Evolutionary conservation across 2,888 invertebrate genomes (phyloP).

Genomic region (Chelonus formosanus): DNA sequence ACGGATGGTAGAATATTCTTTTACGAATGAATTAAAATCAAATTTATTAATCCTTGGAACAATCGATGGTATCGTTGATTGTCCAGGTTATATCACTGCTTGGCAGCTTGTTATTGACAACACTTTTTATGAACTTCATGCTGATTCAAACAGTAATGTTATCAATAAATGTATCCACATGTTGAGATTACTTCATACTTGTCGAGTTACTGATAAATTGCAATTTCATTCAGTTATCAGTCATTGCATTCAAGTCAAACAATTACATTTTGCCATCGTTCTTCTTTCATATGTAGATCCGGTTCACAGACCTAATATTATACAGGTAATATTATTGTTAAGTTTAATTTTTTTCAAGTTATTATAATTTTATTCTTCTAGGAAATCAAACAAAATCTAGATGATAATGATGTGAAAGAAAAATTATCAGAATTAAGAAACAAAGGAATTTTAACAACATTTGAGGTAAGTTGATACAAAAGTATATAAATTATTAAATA

Average conservation of each 20-base stretch:
- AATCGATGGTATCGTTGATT: slow-evolving; percentile 45
- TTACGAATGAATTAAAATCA: slow-evolving; percentile 53
- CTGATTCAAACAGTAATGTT: slow-evolving; percentile 43
- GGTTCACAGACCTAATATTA: slow-evolving; percentile 41
- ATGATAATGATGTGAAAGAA: background rate
- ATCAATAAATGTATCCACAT: slow-evolving; percentile 50
- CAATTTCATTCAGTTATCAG: slow-evolving; percentile 46
- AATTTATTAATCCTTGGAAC: slow-evolving; percentile 48
- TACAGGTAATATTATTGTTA: slow-evolving; percentile 43
- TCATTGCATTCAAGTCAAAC: slow-evolving; percentile 48
- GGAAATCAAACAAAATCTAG: no score
- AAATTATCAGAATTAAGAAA: slow-evolving; percentile 1
- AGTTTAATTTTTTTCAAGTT: slow-evolving; percentile 6
- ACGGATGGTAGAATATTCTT: slow-evolving; percentile 49
- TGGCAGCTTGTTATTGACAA: slow-evolving; percentile 54
- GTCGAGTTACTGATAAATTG: slow-evolving; percentile 51
- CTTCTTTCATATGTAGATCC: slow-evolving; percentile 52
- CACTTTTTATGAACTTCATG: slow-evolving; percentile 52
- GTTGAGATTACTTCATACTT: slow-evolving; percentile 52
- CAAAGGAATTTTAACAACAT: slow-evolving; percentile 6
- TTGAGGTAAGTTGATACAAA: slow-evolving; percentile 10
- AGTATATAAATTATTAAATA: no score
- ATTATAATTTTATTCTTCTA: no score
- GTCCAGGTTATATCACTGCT: slow-evolving; percentile 50
- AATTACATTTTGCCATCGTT: slow-evolving; percentile 51